Evolutionary conservation across 2,888 invertebrate genomes (phyloP), one percentile per base, ranked within the genome.

Genomic region (Agrypnus murinus): DNA sequence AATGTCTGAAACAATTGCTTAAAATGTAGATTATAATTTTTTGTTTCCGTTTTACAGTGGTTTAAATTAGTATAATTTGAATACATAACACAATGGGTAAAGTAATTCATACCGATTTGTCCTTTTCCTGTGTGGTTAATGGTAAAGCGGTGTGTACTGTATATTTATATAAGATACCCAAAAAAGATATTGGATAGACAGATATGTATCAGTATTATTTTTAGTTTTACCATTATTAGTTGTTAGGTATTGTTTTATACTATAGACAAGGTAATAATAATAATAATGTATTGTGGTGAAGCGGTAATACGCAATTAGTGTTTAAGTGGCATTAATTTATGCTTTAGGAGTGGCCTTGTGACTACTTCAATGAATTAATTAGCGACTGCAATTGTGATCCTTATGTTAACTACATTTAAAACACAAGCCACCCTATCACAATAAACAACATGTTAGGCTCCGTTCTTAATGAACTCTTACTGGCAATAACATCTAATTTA

Each of bases 301-400:
- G 43, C 59, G 65, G 65, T 71, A 71, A 70, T 71, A 58, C 67
- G 71, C 58, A 71, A 71, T 71, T 71, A 71, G 62, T 67, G 67
- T 63, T 70, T 71, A 71, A 71, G 71, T 71, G 71, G 67, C 63
- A 63, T 64, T 71, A 71, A 71, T 71, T 71, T 71, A 71, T 71
- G 71, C 57, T 71, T 34, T 66, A 67, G 63, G 62, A 71, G 57
- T 64, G 71, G 57, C 71, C 71, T 71, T 71, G 71, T 45, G 55
- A 67, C 71, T 71, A 67, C 63, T 70, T 71, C 50, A 67, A 58
- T 67, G 63, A 71, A 66, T 71, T 66, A 71, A 71, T 71, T 71
- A 67, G 48, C 31, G 43, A 19, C 5, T 5, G 55, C 70, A 48
- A 71, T 60, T 71, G 14, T 65, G 25, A 38, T 40, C 59, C 43